A percentile compares a stretch with the other conserved stretches of the same genome.
Conservation (phyloP, 2,888 invertebrate genomes). For the Trypoxylon attenuatum region DNA sequence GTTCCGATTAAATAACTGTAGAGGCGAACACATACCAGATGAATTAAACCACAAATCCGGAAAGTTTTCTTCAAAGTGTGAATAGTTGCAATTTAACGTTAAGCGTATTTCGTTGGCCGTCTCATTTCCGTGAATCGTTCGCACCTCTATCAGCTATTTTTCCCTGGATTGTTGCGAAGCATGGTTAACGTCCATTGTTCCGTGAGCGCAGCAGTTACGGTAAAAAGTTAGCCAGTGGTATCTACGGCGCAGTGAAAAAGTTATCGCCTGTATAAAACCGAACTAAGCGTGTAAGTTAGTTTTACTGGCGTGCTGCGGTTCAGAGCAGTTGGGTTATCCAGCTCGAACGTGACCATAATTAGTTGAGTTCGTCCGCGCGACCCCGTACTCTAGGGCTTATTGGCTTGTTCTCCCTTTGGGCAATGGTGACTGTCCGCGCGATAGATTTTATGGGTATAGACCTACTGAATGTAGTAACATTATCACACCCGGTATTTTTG, state of each 20-base stretch:
- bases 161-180: not conserved
- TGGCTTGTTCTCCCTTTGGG: slow-evolving; percentile 58
- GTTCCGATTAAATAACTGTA: no score
- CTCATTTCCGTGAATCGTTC: slow-evolving; percentile 11
- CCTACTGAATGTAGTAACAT: slow-evolving; percentile 25
- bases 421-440: slow-evolving; percentile 46
- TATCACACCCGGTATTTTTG: slow-evolving; percentile 15
- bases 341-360: slow-evolving; percentile 47
- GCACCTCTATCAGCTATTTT: slow-evolving; percentile 5
- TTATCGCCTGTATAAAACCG: slow-evolving; percentile 15
- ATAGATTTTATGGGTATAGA: slow-evolving; percentile 46
- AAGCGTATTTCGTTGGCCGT: slow-evolving; percentile 20
- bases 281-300: slow-evolving; percentile 6
- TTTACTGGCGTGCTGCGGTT: not conserved
- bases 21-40: no score
- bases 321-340: slow-evolving; percentile 5
- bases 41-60: no score
- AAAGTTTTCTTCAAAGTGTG: no score
- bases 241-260: slow-evolving; percentile 7
- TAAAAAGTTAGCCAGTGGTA: slow-evolving; percentile 15
- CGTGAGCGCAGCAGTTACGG: slow-evolving; percentile 4
- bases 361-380: slow-evolving; percentile 46
- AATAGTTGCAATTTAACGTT: slow-evolving; percentile 20
- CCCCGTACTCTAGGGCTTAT: slow-evolving; percentile 43
- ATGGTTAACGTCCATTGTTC: slow-evolving; percentile 24